Percentiles rank a stretch among this genome's conserved stretches.
Evolutionary conservation across 2,113 vertebrate species (phyloP).

Genomic region (Nothobranchius kuhntae): DNA sequence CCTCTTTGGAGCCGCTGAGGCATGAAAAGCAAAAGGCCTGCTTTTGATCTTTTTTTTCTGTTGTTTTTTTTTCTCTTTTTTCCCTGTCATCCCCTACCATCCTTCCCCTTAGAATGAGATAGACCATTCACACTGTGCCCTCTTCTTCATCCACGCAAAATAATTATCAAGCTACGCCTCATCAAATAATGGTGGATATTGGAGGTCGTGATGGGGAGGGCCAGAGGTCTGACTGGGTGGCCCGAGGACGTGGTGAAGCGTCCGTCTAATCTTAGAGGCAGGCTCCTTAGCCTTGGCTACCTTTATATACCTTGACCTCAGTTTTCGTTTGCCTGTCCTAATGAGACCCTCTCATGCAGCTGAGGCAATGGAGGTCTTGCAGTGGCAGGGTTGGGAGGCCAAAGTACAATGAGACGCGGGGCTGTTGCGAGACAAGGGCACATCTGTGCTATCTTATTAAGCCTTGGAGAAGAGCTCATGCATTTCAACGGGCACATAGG

Average conservation of each 20-base stretch:
- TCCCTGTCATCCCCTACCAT: slow-evolving; percentile 84
- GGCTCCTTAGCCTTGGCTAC: slow-evolving; percentile 90
- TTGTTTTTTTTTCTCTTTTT: slow-evolving; percentile 76
- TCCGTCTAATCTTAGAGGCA: slow-evolving; percentile 89
- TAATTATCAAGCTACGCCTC: slow-evolving; percentile 98
- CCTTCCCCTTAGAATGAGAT: slow-evolving; percentile 89
- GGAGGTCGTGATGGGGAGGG: slow-evolving; percentile 95
- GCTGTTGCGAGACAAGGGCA: slow-evolving; percentile 75
- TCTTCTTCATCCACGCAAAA: slow-evolving; percentile 93
- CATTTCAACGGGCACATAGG: slow-evolving; percentile 70
- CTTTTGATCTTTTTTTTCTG: slow-evolving; percentile 94
- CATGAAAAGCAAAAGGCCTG: slow-evolving; percentile 98
- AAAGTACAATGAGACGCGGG: slow-evolving; percentile 79
- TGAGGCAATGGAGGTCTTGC: slow-evolving; percentile 69
- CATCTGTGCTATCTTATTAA: slow-evolving; percentile 83
- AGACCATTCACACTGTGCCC: slow-evolving; percentile 90
- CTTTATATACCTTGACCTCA: slow-evolving; percentile 99
- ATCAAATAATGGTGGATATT: slow-evolving; percentile 95
- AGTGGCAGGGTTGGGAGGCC: slow-evolving; percentile 74
- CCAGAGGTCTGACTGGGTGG: slow-evolving; percentile 86
- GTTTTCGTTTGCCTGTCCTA: slow-evolving; percentile 95
- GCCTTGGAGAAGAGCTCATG: slow-evolving; percentile 74
- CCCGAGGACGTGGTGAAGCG: slow-evolving; percentile 76
- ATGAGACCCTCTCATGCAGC: slow-evolving; percentile 86
- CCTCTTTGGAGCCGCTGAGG: slow-evolving; percentile 98